Evolutionary conservation across 2,113 vertebrate species (phyloP), one percentile per base, ranked within the genome.

Genomic region (Thamnaconus septentrionalis): DNA sequence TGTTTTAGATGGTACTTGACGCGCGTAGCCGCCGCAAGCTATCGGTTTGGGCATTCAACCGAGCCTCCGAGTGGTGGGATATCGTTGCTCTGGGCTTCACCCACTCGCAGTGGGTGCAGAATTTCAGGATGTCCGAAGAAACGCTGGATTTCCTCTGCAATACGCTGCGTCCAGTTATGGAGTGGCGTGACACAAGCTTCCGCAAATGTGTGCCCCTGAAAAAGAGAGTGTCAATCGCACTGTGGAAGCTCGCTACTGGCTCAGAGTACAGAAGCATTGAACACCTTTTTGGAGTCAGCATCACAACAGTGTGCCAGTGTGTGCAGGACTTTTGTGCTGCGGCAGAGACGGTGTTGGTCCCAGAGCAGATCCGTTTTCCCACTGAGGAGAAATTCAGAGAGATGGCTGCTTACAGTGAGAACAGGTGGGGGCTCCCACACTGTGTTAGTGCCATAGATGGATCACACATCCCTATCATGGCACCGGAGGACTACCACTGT

Each of bases 101-200:
- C 7, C 47, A 52, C 50, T 3, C 50, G 3, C 73, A 80, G 62
- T 80, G 68, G 67, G 10, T 80, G 5, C 9, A 63, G 31, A 66
- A 68, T 31, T 80, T 80, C 53, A 54, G 59, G 8, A 66, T 78
- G 73, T 78, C 59, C 12, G 31, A 58, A 59, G 71, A 78, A 39
- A 76, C 73, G 46, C 71, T 57, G n/a, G 4, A 5, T 2, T 43
- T 6, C 41, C 55, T 80, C 4, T 71, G 52, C 41, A 43, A 44
- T 47, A 71, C 12, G 47, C 49, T 80, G 5, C 47, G 11, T 41
- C 58, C 54, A 56, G 54, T 18, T 5, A 66, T 78, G 63, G 62
- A 78, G 8, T 53, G 39, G 43, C 39, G 47, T 12, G 41, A 76
- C 59, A 69, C 68, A 48, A 59, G 42, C 48, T 69, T 64, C 53